Base-by-base conservation (phyloP, 1,140 invertebrate genomes). In the Nasonia giraulti region DNA sequence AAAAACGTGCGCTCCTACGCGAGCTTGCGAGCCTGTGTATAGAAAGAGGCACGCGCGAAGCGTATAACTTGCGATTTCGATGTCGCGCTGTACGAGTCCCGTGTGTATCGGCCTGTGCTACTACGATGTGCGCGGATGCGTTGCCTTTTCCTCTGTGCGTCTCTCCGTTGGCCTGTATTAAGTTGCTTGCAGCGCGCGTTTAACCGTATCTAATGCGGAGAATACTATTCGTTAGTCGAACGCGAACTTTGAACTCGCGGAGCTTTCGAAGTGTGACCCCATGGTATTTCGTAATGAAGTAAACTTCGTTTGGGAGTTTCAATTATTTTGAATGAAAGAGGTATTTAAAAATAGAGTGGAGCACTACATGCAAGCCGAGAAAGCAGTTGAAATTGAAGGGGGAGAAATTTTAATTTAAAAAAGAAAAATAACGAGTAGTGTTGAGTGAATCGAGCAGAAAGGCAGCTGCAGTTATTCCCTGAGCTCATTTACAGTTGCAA, bases 391-490 rank as follows among this genome's bases (percentile, higher is more conserved):
- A 44, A 44, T n/a, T 17, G 6, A n/a, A 27, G 55, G 7, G 17
- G n/a, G 55, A 62, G 27, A 17, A 62, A 71, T 33, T 71, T 31
- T 27, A 31, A 31, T 71, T 31, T 10, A 71, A 33, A 71, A 71
- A 71, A 44, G 12, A 44, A 75, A 10, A 75, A 44, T 40, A 75
- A 75, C 3, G 37, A 75, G 37, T n/a, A 20, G 31, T 8, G 33
- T 3, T 40, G n/a, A 75, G 37, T 75, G 20, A n/a, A 33, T 33
- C 5, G 37, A 75, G 20, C 44, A 77, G 23, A 31, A 10, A 77
- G 5, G 74, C 74, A 12, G 47, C 47, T 33, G 77, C 47, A 62
- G 12, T 37, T 78, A 78, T 78, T 78, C 76, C 76, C 76, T 31
- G 33, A 62, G 44, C 47, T 62, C 76, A 78, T 78, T 78, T 62